Percentiles rank a stretch among this genome's conserved stretches.
These are phyloP conservation scores for Eupithecia pulchellata DNA, from an alignment of 2,888 invertebrate genomes.

Conservation along the genomic window DNA sequence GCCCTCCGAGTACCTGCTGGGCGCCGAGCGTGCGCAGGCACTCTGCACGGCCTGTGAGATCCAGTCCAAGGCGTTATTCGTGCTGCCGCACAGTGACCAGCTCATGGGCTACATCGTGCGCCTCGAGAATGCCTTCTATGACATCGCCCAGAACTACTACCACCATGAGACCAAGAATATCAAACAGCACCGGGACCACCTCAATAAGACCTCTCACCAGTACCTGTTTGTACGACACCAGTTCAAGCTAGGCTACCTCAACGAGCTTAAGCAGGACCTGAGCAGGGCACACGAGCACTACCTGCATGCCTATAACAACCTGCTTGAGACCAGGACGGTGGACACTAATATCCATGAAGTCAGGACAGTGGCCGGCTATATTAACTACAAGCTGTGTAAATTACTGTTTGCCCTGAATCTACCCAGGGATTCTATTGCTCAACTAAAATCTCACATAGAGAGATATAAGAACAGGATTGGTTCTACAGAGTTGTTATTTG, in stretches of 20 bases:
- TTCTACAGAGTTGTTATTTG: constrained; percentile 94
- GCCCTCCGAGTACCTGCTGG: constrained; percentile 92
- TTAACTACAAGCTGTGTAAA: constrained; percentile 97
- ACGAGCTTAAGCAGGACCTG: constrained; percentile 96
- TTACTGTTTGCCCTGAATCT: constrained; percentile 95
- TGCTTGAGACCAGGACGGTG: constrained; percentile 94
- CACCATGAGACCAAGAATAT: constrained; percentile 94
- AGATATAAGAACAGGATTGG: constrained; percentile 93
- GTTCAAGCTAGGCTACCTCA: constrained; percentile 98
- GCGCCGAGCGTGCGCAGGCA: constrained; percentile 95
- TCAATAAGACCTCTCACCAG: constrained; percentile 96
- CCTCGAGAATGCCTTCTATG: constrained; percentile 96
- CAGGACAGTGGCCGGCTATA: constrained; percentile 96
- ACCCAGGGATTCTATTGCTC: constrained; percentile 97
- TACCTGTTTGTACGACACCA: constrained; percentile 97
- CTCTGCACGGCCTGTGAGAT: constrained; percentile 96
- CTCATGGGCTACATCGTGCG: constrained; percentile 90
- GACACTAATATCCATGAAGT: constrained; percentile 97
- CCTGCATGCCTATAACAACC: constrained; percentile 94
- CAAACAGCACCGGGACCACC: constrained; percentile 94
- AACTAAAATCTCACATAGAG: constrained; percentile 96
- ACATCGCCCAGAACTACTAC: constrained; percentile 96
- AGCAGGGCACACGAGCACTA: constrained; percentile 95
- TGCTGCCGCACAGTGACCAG: constrained; percentile 96
- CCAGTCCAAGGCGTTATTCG: constrained; percentile 95